phyloP scores from a whole-genome alignment of 2,888 invertebrate genomes.

The Nomada hirtipes region DNA sequence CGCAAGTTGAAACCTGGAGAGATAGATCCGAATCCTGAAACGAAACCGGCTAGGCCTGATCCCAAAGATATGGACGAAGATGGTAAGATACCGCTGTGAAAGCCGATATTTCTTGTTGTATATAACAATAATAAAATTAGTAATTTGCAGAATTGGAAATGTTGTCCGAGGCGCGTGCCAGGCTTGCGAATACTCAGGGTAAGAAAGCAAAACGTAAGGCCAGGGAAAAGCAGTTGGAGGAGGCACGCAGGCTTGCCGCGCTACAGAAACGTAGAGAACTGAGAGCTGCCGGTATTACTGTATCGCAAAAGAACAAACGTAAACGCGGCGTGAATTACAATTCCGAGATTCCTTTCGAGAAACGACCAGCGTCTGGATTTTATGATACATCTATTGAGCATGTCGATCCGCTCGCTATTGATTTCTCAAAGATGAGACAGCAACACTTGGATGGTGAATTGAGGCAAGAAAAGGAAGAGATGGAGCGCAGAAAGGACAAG shows the following conservation, averaged over 20 bases:
- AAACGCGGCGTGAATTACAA: slow-evolving; percentile 98
- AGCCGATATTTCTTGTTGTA: background rate
- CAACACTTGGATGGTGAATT: slow-evolving; percentile 97
- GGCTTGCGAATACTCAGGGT: slow-evolving; percentile 99
- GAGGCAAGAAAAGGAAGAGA: slow-evolving; percentile 96
- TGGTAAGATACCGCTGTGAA: slow-evolving; percentile 86
- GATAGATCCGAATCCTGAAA: slow-evolving; percentile 99
- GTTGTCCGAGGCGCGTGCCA: slow-evolving; percentile 99
- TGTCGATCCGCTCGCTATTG: slow-evolving; percentile 94
- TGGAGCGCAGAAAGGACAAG: slow-evolving; percentile 97
- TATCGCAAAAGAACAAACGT: slow-evolving; percentile 90
- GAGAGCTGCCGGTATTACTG: slow-evolving; percentile 96
- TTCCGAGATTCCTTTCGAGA: slow-evolving; percentile 98
- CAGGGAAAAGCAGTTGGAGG: slow-evolving; percentile 98
- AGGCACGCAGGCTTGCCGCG: slow-evolving; percentile 97
- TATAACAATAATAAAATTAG: slow-evolving; percentile 17
- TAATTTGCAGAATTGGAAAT: slow-evolving; percentile 94
- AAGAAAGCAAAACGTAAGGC: slow-evolving; percentile 97
- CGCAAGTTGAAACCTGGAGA: slow-evolving; percentile 99
- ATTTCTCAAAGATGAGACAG: slow-evolving; percentile 95
- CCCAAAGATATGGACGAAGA: slow-evolving; percentile 99
- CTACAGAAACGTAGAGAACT: slow-evolving; percentile 99
- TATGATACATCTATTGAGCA: slow-evolving; percentile 96
- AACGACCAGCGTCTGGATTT: slow-evolving; percentile 96
- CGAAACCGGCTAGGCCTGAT: slow-evolving; percentile 99